Base-by-base conservation (phyloP, 2,888 invertebrate genomes). In the Craniophora ligustri region DNA sequence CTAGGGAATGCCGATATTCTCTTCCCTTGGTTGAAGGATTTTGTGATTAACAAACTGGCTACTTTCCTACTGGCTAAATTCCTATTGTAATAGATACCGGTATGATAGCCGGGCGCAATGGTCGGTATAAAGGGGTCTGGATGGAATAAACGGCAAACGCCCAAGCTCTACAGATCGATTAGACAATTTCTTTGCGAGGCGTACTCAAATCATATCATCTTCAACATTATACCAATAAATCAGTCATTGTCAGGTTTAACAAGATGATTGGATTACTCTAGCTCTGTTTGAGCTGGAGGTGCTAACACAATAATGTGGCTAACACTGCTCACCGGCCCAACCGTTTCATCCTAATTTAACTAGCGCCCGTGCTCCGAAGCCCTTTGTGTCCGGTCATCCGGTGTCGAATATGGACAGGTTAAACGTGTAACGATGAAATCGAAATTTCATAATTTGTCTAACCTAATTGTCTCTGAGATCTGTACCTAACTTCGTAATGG, bases 361-460 rank as follows among this genome's bases (percentile, higher is more conserved):
- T 14, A 40, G 14, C 6, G 7, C 14, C 31, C 5, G 18, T 11
- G 31, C 5, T 7, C 15, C n/a, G 11, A 19, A 31, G 10, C 30
- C 41, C 11, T 32, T 38, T 42, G 31, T 34, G 15, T n/a, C 13
- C 34, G 15, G 10, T 23, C 7, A n/a, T n/a, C 21, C 1, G 23
- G 3, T 23, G 10, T 2, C 23, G 3, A 21, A 26, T 5, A n/a
- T 10, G n/a, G n/a, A 26, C 4, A 26, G n/a, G n/a, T 35, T 7
- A 8, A 3, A 5, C n/a, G 18, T 18, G 4, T 8, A 10, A 42
- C 36, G n/a, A 5, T 14, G 16, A 0, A 14, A 34, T 26, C 19
- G 16, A 14, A 15, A 6, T n/a, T 10, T 14, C 21, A 11, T 13
- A 42, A 15, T 16, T 57, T 45, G 40, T 32, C 16, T 13, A 31